These are phyloP conservation scores for Archegozetes longisetosus DNA, from an alignment of 1,140 invertebrate genomes.

Conservation along the genomic window DNA sequence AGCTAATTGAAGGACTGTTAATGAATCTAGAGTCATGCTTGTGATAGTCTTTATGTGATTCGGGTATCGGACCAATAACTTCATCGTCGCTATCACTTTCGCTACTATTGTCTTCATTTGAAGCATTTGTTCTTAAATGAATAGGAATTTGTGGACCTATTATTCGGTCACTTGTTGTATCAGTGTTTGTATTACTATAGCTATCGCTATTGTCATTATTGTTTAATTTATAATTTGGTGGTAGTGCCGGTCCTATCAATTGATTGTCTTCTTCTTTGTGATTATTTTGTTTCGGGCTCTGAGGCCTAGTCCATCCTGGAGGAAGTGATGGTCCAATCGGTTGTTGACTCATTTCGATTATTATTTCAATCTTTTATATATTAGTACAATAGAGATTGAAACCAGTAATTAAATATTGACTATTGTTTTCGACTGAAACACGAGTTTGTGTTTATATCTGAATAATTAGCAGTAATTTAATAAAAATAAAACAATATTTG, in stretches of 20 bases:
- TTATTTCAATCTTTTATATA: no score
- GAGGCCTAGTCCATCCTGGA: not conserved
- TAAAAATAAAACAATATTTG: no score
- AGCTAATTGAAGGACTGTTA: no score
- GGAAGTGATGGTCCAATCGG: slow-evolving; percentile 6
- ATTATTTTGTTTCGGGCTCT: not conserved
- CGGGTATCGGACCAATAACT: slow-evolving; percentile 2
- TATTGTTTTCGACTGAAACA: no score
- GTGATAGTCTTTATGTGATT: not conserved
- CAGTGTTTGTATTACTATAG: not conserved
- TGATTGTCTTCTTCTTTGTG: not conserved
- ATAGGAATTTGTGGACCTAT: not conserved
- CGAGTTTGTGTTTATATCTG: no score
- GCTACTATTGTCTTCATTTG: not conserved
- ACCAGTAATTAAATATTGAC: no score
- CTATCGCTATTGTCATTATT: not conserved
- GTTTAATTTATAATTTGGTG: not conserved
- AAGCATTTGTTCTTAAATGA: not conserved
- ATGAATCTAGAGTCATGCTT: not conserved
- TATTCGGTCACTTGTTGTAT: no score
- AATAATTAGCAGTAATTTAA: no score
- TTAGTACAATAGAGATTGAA: no score
- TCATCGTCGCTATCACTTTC: slow-evolving; percentile 4
- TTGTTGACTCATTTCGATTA: no score
- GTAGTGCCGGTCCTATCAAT: not conserved